Evolutionary conservation across 1,140 invertebrate species (phyloP).

Genomic region (Oryzaephilus surinamensis): DNA sequence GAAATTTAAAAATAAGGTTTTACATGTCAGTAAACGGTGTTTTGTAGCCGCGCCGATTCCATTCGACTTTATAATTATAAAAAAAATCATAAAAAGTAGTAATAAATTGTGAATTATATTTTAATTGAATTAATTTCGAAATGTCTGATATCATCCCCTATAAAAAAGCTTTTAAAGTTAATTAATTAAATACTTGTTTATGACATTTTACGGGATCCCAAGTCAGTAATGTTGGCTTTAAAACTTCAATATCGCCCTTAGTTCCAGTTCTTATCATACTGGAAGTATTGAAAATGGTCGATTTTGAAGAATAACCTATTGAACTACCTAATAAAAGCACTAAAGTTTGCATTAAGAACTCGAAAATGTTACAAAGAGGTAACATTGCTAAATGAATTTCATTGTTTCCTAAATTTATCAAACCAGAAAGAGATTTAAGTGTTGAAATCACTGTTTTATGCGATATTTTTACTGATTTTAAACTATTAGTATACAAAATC

Average conservation of each 20-base stretch:
- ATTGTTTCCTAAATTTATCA: slow-evolving; percentile 54
- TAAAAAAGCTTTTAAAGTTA: too few species aligned
- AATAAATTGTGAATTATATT: slow-evolving; percentile 66
- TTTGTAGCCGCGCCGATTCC: slow-evolving; percentile 72
- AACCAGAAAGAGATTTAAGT: slow-evolving; percentile 77
- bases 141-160: slow-evolving; percentile 84
- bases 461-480: slow-evolving; percentile 76
- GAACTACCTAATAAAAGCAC: slow-evolving; percentile 71
- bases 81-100: slow-evolving; percentile 82
- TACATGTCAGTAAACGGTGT: slow-evolving; percentile 71
- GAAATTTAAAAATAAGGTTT: slow-evolving; percentile 4
- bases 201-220: slow-evolving; percentile 73
- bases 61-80: slow-evolving; percentile 81
- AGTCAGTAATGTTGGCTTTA: slow-evolving; percentile 89
- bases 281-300: slow-evolving; percentile 91
- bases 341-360: slow-evolving; percentile 71
- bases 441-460: slow-evolving; percentile 87
- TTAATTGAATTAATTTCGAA: slow-evolving; percentile 89
- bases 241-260: slow-evolving; percentile 79
- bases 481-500: slow-evolving; percentile 94
- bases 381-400: slow-evolving; percentile 92
- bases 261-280: slow-evolving; percentile 91
- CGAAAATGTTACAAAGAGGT: slow-evolving; percentile 94
- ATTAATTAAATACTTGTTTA: too few species aligned
- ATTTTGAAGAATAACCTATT: slow-evolving; percentile 92